Evolutionary conservation across 2,113 vertebrate genomes (phyloP).

Genomic region (Antidorcas marsupialis): DNA sequence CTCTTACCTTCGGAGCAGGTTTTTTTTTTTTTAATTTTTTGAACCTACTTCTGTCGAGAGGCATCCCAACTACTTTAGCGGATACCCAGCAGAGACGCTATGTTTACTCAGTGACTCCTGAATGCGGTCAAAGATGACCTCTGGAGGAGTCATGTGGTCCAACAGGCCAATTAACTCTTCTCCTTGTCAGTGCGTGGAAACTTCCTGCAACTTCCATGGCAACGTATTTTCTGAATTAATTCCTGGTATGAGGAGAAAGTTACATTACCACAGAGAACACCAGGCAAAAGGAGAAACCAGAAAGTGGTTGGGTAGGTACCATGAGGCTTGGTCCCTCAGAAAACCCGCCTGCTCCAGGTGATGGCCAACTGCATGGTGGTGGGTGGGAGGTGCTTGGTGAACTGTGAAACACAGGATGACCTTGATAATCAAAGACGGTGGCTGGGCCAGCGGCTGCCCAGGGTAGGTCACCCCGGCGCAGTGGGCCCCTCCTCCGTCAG

Average conservation of each 20-base stretch:
- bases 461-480: rapidly evolving
- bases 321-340: neutral
- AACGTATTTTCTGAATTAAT: neutral
- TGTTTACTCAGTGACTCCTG: neutral
- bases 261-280: neutral
- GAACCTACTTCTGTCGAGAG: neutral
- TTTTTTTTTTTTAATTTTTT: neutral
- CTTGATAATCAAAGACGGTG: neutral
- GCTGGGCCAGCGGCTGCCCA: neutral
- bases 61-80: neutral
- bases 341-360: neutral
- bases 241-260: neutral
- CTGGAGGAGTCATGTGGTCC: neutral
- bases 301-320: no score
- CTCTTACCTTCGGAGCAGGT: neutral
- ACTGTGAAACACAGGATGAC: neutral
- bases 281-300: neutral
- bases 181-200: neutral
- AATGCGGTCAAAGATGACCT: neutral
- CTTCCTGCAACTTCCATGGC: neutral
- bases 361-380: rapidly evolving
- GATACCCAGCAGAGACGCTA: neutral
- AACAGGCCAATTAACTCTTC: slow-evolving; percentile 33
- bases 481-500: neutral
- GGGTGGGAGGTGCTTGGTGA: neutral